Base-by-base conservation (phyloP, 2,113 vertebrate genomes). In the Megaleporinus macrocephalus region DNA sequence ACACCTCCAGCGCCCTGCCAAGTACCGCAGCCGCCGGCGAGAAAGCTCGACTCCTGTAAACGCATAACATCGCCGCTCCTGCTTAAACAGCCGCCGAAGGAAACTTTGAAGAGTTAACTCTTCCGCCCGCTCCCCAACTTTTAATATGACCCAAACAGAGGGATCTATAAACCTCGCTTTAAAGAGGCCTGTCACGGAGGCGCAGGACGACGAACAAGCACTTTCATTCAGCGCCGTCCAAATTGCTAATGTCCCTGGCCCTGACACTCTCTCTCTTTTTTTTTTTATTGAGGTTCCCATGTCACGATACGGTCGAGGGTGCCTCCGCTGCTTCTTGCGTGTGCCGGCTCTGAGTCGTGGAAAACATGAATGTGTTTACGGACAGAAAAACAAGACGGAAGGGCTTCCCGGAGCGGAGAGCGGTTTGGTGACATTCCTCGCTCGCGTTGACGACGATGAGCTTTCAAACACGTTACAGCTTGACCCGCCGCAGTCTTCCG, bases 241-340 rank as follows among this genome's bases (percentile, higher is more conserved):
- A 94, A 94, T 94, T 95, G 93, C 93, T 93, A 95, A 95, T 95
- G 92, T 86, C 89, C 88, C 91, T 86, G 88, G 92, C 90, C 91
- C 93, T n/a, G n/a, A n/a, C n/a, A n/a, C n/a, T n/a, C n/a, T n/a
- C n/a, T n/a, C n/a, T 94, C 93, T 93, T 93, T 90, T 92, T 92
- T 86, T 94, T 87, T 93, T 94, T 92, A 93, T 92, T 91, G 93
- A 91, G 87, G 90, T 93, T 93, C 93, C 92, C 92, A 93, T 94
- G 93, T 94, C 92, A 94, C 88, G 90, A 91, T 92, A 92, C 89
- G 87, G 89, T 87, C 90, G 80, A 83, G 90, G 87, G 89, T 85
- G 83, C 81, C 83, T 80, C 85, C 76, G 91, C 89, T 89, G 86
- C 80, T 84, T 77, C 81, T 84, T 80, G 81, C 85, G 78, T 86